phyloP scores from a whole-genome alignment of 2,797 vertebrate genomes.

The Discoglossus pictus region DNA sequence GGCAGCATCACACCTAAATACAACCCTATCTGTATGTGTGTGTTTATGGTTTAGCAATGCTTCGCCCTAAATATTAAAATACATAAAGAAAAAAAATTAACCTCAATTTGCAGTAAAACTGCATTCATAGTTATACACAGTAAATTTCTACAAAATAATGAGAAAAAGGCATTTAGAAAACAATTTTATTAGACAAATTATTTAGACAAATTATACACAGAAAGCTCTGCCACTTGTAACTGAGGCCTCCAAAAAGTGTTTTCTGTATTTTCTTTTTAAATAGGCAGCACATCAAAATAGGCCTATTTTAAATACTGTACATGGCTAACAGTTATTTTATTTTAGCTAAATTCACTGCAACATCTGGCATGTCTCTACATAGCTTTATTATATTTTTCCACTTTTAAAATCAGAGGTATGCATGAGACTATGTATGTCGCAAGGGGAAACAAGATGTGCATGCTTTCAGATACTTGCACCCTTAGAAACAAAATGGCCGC shows the following conservation, averaged over 20 bases:
- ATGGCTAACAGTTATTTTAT: slow-evolving; percentile 84
- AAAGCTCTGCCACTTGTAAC: slow-evolving; percentile 99
- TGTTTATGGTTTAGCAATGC: too few species aligned
- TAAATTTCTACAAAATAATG: too few species aligned
- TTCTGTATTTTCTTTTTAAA: slow-evolving; percentile 97
- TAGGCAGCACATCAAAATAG: slow-evolving; percentile 99
- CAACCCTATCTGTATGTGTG: too few species aligned
- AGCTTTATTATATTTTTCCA: slow-evolving; percentile 62
- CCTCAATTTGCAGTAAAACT: too few species aligned
- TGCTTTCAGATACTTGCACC: slow-evolving; percentile 91
- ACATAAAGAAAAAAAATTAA: too few species aligned
- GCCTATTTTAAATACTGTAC: slow-evolving; percentile 99
- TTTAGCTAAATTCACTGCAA: slow-evolving; percentile 89
- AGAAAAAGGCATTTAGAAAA: slow-evolving; percentile 92
- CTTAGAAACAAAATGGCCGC: slow-evolving; percentile 85
- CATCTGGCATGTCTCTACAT: slow-evolving; percentile 86
- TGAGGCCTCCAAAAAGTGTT: slow-evolving; percentile 93
- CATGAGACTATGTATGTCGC: slow-evolving; percentile 90
- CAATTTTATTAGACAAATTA: slow-evolving; percentile 99
- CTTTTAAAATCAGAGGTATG: slow-evolving; percentile 70
- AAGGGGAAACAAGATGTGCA: slow-evolving; percentile 94
- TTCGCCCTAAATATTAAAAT: too few species aligned
- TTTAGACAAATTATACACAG: slow-evolving; percentile 99
- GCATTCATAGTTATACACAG: too few species aligned
- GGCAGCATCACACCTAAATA: too few species aligned